A percentile compares a stretch with the other conserved stretches of the same genome.
Evolutionary conservation across 2,888 invertebrate genomes (phyloP).

Genomic region (Patella caerulea): DNA sequence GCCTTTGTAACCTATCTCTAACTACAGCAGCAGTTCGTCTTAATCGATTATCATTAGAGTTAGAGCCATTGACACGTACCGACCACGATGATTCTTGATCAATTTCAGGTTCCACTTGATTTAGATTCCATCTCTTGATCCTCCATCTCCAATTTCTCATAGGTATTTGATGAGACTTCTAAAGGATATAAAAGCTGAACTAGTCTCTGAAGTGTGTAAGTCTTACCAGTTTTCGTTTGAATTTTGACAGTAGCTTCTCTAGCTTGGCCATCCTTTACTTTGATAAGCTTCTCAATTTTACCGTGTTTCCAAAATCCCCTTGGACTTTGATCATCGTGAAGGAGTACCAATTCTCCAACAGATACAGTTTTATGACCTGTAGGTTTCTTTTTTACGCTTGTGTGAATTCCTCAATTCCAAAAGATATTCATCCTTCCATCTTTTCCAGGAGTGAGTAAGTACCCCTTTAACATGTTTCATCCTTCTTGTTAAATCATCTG

Average conservation of each 20-base stretch:
- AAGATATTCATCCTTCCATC: not conserved
- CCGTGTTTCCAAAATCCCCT: not conserved
- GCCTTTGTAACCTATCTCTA: no score
- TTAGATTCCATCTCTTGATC: no score
- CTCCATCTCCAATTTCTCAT: no score
- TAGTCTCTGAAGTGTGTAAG: not conserved
- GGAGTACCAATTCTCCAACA: not conserved
- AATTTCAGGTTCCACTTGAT: no score
- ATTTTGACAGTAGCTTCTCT: not conserved
- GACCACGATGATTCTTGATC: no score
- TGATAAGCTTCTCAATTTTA: not conserved
- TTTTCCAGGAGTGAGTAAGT: not conserved
- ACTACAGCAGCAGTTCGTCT: no score
- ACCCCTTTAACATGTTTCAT: slow-evolving; percentile 2
- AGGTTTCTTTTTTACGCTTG: not conserved
- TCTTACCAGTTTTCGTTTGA: not conserved
- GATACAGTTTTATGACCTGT: not conserved
- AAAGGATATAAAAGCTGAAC: not conserved
- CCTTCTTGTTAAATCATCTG: not conserved
- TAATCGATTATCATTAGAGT: no score
- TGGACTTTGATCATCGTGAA: not conserved
- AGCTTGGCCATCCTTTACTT: not conserved
- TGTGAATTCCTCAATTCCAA: slow-evolving; percentile 4
- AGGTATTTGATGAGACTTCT: not conserved
- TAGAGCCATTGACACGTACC: no score